Evolutionary conservation across 2,888 invertebrate species (phyloP).

Genomic region (Athetis lepigone): DNA sequence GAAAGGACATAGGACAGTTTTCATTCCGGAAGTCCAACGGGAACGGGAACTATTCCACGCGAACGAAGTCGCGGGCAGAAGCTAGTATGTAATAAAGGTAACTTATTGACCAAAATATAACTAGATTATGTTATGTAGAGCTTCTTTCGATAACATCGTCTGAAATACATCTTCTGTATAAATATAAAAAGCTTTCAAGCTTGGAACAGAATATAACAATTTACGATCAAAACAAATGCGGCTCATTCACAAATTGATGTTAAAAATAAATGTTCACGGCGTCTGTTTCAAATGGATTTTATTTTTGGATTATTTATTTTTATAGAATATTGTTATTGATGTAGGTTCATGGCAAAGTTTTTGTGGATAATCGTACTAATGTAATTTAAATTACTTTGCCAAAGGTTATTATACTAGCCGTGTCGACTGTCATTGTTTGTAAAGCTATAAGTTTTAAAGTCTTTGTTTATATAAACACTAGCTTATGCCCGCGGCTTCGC

Average conservation of each 20-base stretch:
- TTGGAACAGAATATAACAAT: slow-evolving; percentile 61
- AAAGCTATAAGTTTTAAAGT: no score
- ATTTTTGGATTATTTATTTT: slow-evolving; percentile 58
- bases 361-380: not conserved
- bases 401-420: no score
- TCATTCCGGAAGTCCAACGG: no score
- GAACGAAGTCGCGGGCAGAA: no score
- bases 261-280: slow-evolving; percentile 54
- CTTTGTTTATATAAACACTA: no score
- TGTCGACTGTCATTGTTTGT: no score
- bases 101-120: not conserved
- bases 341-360: slow-evolving; percentile 18
- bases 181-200: slow-evolving; percentile 62
- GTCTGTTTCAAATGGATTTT: slow-evolving; percentile 60
- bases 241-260: slow-evolving; percentile 65
- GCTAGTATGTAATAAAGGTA: no score
- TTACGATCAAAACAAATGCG: slow-evolving; percentile 61
- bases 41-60: no score
- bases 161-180: slow-evolving; percentile 28
- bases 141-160: not conserved
- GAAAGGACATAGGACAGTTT: no score
- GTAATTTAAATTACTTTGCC: no score
- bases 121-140: not conserved
- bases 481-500: no score
- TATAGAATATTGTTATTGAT: slow-evolving; percentile 14